These are phyloP conservation scores for Emydoidea blandingii DNA, from an alignment of 2,797 vertebrate genomes.

Conservation along the genomic window DNA sequence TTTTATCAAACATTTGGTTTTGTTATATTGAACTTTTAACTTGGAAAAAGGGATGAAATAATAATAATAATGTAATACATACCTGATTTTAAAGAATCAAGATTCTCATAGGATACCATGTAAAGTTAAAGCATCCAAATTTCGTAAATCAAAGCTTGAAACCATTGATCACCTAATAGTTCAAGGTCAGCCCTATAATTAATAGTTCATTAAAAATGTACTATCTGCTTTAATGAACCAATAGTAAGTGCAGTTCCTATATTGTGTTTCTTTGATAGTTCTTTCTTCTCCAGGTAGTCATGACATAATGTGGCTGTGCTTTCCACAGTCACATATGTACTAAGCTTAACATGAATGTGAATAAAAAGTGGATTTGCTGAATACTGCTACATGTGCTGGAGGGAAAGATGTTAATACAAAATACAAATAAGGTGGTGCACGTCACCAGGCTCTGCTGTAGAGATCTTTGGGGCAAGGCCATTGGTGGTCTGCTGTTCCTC, in stretches of 20 bases:
- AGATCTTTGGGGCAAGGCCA: fast-evolving
- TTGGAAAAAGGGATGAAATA: neutral
- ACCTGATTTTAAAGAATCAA: neutral
- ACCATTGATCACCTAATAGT: neutral
- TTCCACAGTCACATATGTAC: fast-evolving
- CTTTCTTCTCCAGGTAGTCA: neutral
- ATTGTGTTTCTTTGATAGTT: too few species aligned
- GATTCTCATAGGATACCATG: too few species aligned
- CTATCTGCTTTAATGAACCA: neutral
- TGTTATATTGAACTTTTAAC: neutral
- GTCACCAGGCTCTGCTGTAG: fast-evolving
- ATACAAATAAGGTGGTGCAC: neutral
- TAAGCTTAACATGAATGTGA: fast-evolving
- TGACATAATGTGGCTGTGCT: fast-evolving
- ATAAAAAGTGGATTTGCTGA: neutral
- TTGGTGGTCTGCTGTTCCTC: fast-evolving
- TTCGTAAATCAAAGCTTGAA: neutral
- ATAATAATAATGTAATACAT: neutral
- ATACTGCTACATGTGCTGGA: neutral
- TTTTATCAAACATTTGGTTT: neutral
- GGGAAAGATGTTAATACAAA: neutral
- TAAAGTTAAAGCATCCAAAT: neutral
- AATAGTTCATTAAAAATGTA: neutral
- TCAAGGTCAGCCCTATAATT: too few species aligned
- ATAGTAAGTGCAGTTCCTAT: too few species aligned